Evolutionary conservation across 2,888 invertebrate genomes (phyloP).

Genomic region (Patella depressa): DNA sequence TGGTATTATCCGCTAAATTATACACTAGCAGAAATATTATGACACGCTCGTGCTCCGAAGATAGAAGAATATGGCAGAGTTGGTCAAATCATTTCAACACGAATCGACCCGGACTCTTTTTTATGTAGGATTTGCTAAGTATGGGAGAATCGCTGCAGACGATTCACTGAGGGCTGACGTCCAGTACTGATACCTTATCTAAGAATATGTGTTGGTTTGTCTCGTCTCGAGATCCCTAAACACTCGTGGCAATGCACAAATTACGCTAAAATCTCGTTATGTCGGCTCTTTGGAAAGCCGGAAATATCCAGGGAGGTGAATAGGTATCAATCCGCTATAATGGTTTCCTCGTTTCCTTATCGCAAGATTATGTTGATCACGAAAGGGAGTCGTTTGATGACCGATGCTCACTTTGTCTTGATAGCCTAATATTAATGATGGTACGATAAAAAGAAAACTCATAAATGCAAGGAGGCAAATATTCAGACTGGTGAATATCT

Average conservation of each 20-base stretch:
- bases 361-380: conserved; percentile 7
- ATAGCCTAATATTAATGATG: background rate
- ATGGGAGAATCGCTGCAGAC: no score
- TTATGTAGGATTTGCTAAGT: background rate
- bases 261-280: conserved; percentile 9
- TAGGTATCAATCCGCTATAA: background rate
- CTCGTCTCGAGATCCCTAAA: background rate
- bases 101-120: conserved; percentile 11
- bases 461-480: conserved; percentile 2
- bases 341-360: conserved; percentile 2
- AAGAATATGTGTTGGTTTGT: background rate
- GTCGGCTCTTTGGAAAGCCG: no score
- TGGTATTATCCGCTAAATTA: conserved; percentile 31
- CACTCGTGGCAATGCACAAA: background rate
- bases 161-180: no score
- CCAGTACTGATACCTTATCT: background rate
- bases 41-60: conserved; percentile 19
- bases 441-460: background rate
- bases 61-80: conserved; percentile 1
- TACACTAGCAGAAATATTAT: conserved; percentile 20
- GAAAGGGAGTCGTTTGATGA: background rate
- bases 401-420: background rate
- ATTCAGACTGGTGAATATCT: conserved; percentile 7
- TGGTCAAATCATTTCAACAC: conserved; percentile 20
- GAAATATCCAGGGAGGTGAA: background rate